Base-by-base conservation (phyloP, 2,797 vertebrate genomes). In the Gambusia yucatana region DNA sequence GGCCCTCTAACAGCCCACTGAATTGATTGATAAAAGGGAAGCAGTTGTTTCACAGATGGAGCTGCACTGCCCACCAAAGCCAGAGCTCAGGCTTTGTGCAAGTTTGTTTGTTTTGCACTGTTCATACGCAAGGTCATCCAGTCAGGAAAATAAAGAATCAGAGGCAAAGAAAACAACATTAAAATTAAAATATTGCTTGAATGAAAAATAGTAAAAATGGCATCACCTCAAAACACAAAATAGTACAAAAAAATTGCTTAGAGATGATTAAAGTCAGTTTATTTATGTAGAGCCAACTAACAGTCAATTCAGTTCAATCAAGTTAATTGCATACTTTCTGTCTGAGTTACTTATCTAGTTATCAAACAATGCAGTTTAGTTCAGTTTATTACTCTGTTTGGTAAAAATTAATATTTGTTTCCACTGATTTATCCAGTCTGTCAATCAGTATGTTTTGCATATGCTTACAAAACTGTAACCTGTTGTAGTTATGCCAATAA, bases 1-100 rank as follows among this genome's bases (percentile, higher is more conserved):
- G 89, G 86, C 84, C 22, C 91, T 74, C 90, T 94, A 92, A 93
- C 86, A 89, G 91, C 87, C 86, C 81, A 84, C 91, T 92, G 82
- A 89, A 89, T 90, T 93, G 92, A 95, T 95, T 92, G 92, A 95
- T 93, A 93, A 93, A 94, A 93, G 88, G 86, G 79, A 90, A 93
- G 91, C 91, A 87, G 89, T 93, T 82, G 83, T 87, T 91, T 83
- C 22, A 41, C 90, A 91, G 92, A 92, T 92, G 93, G 90, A 89
- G 87, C 79, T 77, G 16, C 86, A 87, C 90, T 86, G 86, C 86
- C 87, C 87, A 87, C 87, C 78, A 79, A 86, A 86, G 84, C 88
- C 78, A 85, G 80, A 82, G 78, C 85, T 88, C 78, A 1, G 77
- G 82, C 86, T 84, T 89, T 74, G 79, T n/a, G 1, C 9, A n/a